Evolutionary conservation across 2,888 invertebrate species (phyloP), one percentile per base, ranked within the genome.

Genomic region (Meteorus colon): DNA sequence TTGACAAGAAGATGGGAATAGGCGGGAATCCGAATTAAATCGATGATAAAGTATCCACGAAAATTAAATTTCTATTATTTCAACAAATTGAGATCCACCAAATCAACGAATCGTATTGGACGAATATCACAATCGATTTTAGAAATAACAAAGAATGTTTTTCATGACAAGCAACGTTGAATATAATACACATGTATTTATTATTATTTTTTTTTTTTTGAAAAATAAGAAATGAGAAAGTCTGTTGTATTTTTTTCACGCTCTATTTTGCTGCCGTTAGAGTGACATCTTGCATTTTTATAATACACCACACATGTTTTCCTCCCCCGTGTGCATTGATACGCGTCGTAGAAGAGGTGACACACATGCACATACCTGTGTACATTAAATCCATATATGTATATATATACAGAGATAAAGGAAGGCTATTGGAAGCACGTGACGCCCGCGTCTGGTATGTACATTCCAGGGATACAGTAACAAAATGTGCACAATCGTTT

Each of bases 371-470:
- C 24, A 37, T 37, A 70, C 37, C 51, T 51, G 34, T 37, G 24
- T 81, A 81, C 80, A 79, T 41, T 41, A 65, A 5, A 41, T 37
- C 37, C 24, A 69, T 27, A 51, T 48, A 34, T 48, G 14, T 24
- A 70, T 41, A 70, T 41, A 31, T 29, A 63, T 81, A 81, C 80
- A 78, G 78, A 81, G 81, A 81, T 41, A 41, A 41, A 82, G 81
- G 69, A n/a, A 80, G 80, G 87, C 86, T 84, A 87, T 89, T 84
- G 85, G 77, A 78, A 80, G 82, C 87, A 89, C 85, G 85, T 88
- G 88, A 85, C 86, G 89, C 84, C 16, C n/a, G n/a, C 55, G 55
- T 81, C 74, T 65, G 19, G 77, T 76, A 75, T 75, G 65, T 77
- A 76, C 78, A 63, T 74, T 71, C 66, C 76, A 48, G 45, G 41